Evolutionary conservation across 1,140 invertebrate species (phyloP), one percentile per base, ranked within the genome.

Genomic region (Magallana angulata): DNA sequence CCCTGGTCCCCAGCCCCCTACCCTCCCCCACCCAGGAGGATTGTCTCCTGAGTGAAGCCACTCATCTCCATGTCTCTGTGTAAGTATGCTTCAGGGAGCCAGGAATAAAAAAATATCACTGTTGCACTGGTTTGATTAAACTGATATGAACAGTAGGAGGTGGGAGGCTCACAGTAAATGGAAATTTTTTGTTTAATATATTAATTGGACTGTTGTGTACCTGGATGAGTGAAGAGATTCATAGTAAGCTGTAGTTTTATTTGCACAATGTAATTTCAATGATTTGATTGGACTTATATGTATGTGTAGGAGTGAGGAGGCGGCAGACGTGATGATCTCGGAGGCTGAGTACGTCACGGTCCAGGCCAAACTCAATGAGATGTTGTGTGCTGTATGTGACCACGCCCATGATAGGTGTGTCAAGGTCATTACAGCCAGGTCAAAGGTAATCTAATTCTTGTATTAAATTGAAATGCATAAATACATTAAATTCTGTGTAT

Each of bases 351-450:
- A 97, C 90, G 92, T 93, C 56, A 96, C 96, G 84, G 96, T 98
- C 11, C 96, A 96, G 48, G 95, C 95, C 5, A 97, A 97, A 93
- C 95, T 99, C 80, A 96, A 96, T 88, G 97, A 98, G 89, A 96
- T 98, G 92, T 95, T 98, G 3, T 96, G 95, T 82, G 96, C 96
- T 6, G 96, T 98, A 48, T 98, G 97, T 94, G 97, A 99, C 95
- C 98, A 98, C 94, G 98, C 98, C 89, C 97, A 98, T 94, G 98
- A 99, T 93, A 95, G 97, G 90, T 97, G 98, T 95, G 97, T 98
- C 87, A 97, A 97, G 94, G 95, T 98, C 68, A 96, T 98, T 62
- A 96, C 97, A 58, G 97, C 97, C 12, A 94, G 95, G 91, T 92
- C 83, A 96, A 97, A 95, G 96, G 96, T 95, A 90, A 89, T 71